Evolutionary conservation across 2,113 vertebrate genomes (phyloP).

Genomic region (Heloderma charlesbogerti): DNA sequence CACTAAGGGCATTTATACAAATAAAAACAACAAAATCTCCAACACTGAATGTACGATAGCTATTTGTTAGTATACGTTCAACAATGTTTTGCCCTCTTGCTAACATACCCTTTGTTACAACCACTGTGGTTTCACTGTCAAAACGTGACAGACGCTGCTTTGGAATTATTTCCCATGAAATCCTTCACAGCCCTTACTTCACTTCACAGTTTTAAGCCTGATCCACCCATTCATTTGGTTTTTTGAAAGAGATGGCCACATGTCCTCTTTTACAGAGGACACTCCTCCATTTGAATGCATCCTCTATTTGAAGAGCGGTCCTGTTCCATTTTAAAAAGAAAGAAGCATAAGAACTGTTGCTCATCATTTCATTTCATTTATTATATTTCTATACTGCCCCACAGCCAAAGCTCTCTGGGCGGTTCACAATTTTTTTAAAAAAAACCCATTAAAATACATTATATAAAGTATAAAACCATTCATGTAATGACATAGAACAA

Average conservation of each 20-base stretch:
- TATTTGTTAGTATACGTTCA: constrained; percentile 28
- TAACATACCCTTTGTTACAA: constrained; percentile 30
- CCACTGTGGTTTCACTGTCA: constrained; percentile 45
- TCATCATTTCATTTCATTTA: too few relatives aligned
- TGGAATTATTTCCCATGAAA: background rate
- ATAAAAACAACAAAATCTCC: constrained; percentile 30
- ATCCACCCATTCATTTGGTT: background rate
- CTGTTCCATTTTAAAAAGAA: too few relatives aligned
- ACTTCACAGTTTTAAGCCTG: background rate
- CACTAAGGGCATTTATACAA: constrained; percentile 18
- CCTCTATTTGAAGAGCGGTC: too few relatives aligned
- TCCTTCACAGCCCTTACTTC: background rate
- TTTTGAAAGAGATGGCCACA: background rate
- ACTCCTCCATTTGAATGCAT: too few relatives aligned
- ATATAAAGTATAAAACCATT: too few relatives aligned
- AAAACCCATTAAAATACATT: too few relatives aligned
- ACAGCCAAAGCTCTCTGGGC: too few relatives aligned
- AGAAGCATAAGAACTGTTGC: too few relatives aligned
- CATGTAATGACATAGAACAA: too few relatives aligned
- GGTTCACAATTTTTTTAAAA: too few relatives aligned
- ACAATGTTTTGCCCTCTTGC: background rate
- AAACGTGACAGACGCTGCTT: background rate
- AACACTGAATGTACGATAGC: background rate
- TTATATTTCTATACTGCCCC: too few relatives aligned
- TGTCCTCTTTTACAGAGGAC: too few relatives aligned